Conservation (phyloP, 2,113 vertebrate genomes). For the Calyptommatus sinebrachiatus region DNA sequence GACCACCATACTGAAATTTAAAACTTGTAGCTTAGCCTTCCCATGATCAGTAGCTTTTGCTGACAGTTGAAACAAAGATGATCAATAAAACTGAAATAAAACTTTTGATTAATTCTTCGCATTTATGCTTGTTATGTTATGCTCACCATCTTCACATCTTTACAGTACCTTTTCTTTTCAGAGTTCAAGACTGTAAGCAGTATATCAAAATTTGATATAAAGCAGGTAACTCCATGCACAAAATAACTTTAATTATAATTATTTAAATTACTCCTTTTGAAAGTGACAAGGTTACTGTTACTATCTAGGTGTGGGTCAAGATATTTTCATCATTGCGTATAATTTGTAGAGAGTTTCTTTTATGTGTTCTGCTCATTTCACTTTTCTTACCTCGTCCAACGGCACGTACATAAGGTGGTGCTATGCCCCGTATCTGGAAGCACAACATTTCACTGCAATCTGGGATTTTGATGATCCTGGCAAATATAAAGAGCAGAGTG, state of each 20-base stretch:
- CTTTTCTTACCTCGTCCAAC: constrained; percentile 86
- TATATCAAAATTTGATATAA: not conserved
- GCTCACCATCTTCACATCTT: too few relatives aligned
- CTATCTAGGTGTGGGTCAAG: not conserved
- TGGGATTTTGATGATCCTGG: constrained; percentile 90
- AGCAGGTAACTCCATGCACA: not conserved
- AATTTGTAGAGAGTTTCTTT: not conserved
- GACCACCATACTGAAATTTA: not conserved
- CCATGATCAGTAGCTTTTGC: not conserved
- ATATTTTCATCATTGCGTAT: too few relatives aligned
- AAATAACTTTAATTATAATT: not conserved
- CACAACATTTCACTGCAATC: constrained; percentile 85
- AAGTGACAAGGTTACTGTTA: not conserved
- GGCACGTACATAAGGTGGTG: constrained; percentile 85
- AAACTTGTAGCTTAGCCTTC: not conserved
- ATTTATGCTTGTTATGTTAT: not conserved
- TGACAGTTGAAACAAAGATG: not conserved
- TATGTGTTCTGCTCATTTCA: not conserved
- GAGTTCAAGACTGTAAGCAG: not conserved
- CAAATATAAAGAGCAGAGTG: not conserved
- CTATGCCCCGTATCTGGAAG: constrained; percentile 87
- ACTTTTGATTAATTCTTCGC: not conserved
- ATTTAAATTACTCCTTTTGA: too few relatives aligned
- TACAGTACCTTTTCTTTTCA: too few relatives aligned
- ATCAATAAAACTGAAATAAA: too few relatives aligned